Conservation (phyloP, 2,113 vertebrate species). For the Eudyptes chrysolophus region DNA sequence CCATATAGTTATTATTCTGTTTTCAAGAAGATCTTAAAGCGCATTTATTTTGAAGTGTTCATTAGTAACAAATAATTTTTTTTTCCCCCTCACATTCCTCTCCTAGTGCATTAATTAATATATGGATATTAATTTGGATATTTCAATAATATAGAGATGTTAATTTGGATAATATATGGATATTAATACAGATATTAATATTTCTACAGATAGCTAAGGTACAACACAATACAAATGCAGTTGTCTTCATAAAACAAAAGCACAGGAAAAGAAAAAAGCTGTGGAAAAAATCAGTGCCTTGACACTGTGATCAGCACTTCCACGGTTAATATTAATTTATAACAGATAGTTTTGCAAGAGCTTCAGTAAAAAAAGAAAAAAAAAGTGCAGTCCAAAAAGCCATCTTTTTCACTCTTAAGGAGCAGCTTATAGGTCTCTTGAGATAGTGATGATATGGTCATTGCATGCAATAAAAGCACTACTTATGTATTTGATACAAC, state of each 20-base stretch:
- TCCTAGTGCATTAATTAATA: neutral
- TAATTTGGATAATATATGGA: neutral
- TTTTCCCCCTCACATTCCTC: rapidly evolving
- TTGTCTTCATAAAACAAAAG: neutral
- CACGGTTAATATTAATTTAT: neutral
- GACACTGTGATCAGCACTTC: neutral
- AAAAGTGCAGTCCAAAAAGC: neutral
- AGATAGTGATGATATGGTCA: neutral
- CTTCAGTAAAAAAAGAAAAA: neutral
- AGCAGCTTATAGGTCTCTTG: neutral
- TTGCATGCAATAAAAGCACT: neutral
- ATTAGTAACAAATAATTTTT: neutral
- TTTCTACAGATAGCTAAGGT: neutral
- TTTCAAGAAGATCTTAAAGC: neutral
- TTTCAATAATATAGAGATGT: neutral
- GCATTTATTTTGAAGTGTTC: neutral
- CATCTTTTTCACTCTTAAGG: neutral
- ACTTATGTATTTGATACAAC: neutral
- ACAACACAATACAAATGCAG: neutral
- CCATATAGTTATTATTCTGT: neutral
- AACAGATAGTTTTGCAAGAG: neutral
- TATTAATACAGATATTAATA: neutral
- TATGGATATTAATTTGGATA: neutral
- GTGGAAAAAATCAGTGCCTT: neutral
- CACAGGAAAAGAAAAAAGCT: neutral